These are phyloP conservation scores for Archocentrus centrarchus DNA, from an alignment of 2,113 vertebrate species.

Conservation along the genomic window DNA sequence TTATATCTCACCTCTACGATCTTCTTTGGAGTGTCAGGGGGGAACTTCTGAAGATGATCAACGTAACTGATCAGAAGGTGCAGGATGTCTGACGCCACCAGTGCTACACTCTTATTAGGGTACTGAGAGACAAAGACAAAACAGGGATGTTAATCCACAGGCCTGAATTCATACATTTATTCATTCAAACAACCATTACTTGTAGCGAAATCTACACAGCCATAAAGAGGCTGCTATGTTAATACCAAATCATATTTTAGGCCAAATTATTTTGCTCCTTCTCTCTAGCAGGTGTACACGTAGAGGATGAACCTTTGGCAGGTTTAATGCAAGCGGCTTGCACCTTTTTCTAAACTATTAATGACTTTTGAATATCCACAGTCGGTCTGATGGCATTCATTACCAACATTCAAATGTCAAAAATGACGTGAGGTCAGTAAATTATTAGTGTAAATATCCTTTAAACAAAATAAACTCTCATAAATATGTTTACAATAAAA, in stretches of 20 bases:
- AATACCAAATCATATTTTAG: neutral
- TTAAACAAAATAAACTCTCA: too few relatives aligned
- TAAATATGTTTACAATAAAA: too few relatives aligned
- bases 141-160: neutral
- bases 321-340: neutral
- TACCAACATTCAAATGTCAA: neutral
- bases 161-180: neutral
- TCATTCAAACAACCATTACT: neutral
- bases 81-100: conserved; percentile 95
- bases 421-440: neutral
- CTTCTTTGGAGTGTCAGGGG: conserved; percentile 92
- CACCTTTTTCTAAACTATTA: neutral
- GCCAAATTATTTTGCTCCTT: neutral
- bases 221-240: neutral
- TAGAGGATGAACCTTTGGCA: neutral
- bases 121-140: conserved; percentile 81
- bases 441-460: neutral
- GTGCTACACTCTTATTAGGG: conserved; percentile 95
- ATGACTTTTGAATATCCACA: neutral
- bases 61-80: conserved; percentile 94
- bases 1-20: conserved; percentile 89
- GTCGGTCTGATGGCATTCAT: neutral
- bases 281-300: neutral
- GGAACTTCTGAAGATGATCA: conserved; percentile 92
- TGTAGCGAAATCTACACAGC: neutral